These are phyloP conservation scores for Chrysopilus asiliformis DNA, from an alignment of 2,888 invertebrate genomes.

Conservation along the genomic window DNA sequence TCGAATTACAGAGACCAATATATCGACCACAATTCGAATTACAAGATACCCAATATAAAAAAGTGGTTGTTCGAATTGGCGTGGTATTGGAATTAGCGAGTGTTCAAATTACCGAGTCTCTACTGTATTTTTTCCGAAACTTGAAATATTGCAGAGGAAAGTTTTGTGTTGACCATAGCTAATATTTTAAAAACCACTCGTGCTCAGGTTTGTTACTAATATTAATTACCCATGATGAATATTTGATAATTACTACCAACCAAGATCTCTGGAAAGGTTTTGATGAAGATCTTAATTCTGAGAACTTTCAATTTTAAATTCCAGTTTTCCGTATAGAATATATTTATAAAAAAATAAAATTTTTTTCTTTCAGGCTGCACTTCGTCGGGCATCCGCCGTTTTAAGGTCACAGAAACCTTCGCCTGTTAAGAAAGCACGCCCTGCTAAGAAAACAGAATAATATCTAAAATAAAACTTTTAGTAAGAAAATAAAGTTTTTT, in stretches of 20 bases:
- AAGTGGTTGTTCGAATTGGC: too few relatives aligned
- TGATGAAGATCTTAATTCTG: constrained; percentile 23
- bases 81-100: too few relatives aligned
- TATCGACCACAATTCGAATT: too few relatives aligned
- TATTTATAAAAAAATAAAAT: constrained; percentile 5
- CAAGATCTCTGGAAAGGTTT: constrained; percentile 38
- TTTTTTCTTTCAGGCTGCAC: constrained; percentile 53
- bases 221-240: constrained; percentile 15
- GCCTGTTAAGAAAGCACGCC: constrained; percentile 56
- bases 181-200: too few relatives aligned
- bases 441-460: constrained; percentile 73
- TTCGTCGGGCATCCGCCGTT: constrained; percentile 87
- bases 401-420: constrained; percentile 81
- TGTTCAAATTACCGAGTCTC: too few relatives aligned
- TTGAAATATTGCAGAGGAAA: too few relatives aligned
- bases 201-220: background rate
- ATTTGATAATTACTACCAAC: constrained; percentile 17
- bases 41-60: too few relatives aligned
- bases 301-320: background rate
- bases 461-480: constrained; percentile 11
- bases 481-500: too few relatives aligned
- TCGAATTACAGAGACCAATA: too few relatives aligned
- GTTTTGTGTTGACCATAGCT: too few relatives aligned
- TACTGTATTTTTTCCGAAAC: too few relatives aligned
- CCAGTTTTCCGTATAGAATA: background rate